Evolutionary conservation across 1,140 invertebrate genomes (phyloP).

Genomic region (Heliconius congener): DNA sequence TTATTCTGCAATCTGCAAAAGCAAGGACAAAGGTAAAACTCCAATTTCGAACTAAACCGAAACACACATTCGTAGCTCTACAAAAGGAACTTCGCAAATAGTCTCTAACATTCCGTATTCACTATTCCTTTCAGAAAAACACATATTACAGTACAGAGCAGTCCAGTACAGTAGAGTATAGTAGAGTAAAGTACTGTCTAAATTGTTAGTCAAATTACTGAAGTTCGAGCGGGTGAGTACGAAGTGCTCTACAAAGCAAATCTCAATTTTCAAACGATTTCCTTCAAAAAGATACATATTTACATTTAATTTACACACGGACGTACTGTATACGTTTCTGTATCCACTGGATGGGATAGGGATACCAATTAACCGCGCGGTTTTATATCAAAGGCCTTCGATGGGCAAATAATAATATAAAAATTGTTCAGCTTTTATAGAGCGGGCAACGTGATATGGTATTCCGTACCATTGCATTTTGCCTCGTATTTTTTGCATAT

Average conservation of each 20-base stretch:
- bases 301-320: constrained; percentile 34
- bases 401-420: constrained; percentile 37
- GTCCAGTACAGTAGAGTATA: not conserved
- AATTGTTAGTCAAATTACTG: constrained; percentile 12
- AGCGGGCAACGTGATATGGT: constrained; percentile 19
- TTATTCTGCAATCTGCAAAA: not conserved
- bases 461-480: constrained; percentile 5
- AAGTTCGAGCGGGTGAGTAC: not conserved
- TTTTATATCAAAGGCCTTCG: constrained; percentile 40
- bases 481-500: not conserved
- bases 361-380: constrained; percentile 35
- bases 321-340: constrained; percentile 23
- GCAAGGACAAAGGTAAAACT: not conserved
- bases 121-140: constrained; percentile 14
- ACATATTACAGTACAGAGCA: not conserved
- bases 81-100: constrained; percentile 9
- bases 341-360: not conserved
- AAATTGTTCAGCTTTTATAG: constrained; percentile 28
- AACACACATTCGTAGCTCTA: not conserved
- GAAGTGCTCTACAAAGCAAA: not conserved
- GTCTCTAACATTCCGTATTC: not conserved
- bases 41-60: not conserved
- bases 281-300: constrained; percentile 34
- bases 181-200: constrained; percentile 1
- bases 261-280: constrained; percentile 24